Percentiles rank a stretch among this genome's conserved stretches.
Conservation (phyloP, 2,113 vertebrate genomes). For the Eleginops maclovinus region DNA sequence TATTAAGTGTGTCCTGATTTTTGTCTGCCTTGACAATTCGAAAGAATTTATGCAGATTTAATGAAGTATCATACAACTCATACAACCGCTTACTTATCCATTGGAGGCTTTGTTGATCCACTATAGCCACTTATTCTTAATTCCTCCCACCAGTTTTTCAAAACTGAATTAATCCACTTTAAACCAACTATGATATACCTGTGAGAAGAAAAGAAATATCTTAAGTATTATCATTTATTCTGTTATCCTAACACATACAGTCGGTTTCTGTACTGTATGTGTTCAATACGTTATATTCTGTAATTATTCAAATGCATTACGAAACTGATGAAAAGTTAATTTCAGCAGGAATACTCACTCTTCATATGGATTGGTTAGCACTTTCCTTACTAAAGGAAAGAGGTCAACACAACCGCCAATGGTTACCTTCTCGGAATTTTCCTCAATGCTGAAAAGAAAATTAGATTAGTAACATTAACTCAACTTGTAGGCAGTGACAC, state of each 20-base stretch:
- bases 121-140: slow-evolving; percentile 83
- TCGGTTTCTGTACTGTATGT: not conserved
- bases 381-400: slow-evolving; percentile 89
- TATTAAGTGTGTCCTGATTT: not conserved
- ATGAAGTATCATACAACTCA: not conserved
- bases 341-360: slow-evolving; percentile 85
- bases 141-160: slow-evolving; percentile 92
- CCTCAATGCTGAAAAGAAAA: slow-evolving; percentile 86
- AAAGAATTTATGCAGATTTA: not conserved
- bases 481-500: not conserved
- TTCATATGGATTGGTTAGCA: slow-evolving; percentile 92
- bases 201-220: slow-evolving; percentile 44
- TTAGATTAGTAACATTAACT: not conserved
- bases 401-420: slow-evolving; percentile 95
- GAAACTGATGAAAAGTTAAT: not conserved
- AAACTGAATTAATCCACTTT: slow-evolving; percentile 92
- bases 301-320: not conserved
- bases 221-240: not conserved
- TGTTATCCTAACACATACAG: not conserved
- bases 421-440: slow-evolving; percentile 87
- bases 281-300: not conserved
- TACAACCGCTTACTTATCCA: slow-evolving; percentile 64
- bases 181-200: slow-evolving; percentile 91
- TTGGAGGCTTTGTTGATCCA: slow-evolving; percentile 73
- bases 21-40: not conserved